Base-by-base conservation (phyloP, 2,797 vertebrate genomes). In the Xiphorhynchus erythropygius region DNA sequence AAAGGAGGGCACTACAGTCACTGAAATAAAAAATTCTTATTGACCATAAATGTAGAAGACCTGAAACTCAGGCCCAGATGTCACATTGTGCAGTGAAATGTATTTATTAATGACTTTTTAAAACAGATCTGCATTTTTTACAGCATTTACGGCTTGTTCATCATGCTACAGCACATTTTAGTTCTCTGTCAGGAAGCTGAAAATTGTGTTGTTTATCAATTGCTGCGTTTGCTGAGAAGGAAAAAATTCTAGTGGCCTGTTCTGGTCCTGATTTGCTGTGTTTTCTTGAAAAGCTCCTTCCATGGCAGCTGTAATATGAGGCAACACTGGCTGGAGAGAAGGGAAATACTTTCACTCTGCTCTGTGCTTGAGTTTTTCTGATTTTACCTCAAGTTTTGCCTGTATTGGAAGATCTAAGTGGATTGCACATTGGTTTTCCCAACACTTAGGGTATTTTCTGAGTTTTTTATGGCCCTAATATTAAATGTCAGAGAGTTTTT, bases 401-500 rank as follows among this genome's bases (percentile, higher is more conserved):
- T 70, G 13, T 84, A 47, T 18, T 4, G 6, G 11, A 84, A 62
- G 11, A 28, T 47, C 57, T 65, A 9, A 0, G 37, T 64, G 28
- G 42, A 23, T 60, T 81, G 39, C 59, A 73, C 32, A 5, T 49
- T 75, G 60, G 9, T 94, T 93, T 92, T 87, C 39, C 28, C 68
- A 77, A 71, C 44, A 80, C 47, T 44, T 75, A 56, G 8, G 23
- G 4, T 83, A 16, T 83, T 89, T 94, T 90, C 27, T 69, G 63
- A 60, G 16, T 9, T 75, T 87, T 92, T 83, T 75, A 84, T 85
- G 50, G 35, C 46, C 42, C 7, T 89, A 41, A 59, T 87, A 84
- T 74, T 79, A 84, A 82, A 92, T 84, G 82, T 80, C 56, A 64
- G 55, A 53, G 50, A 69, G 59, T 37, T 83, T 87, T 96, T 87